phyloP scores from a whole-genome alignment of 2,797 vertebrate species.

The Hozukius guyotensis region DNA sequence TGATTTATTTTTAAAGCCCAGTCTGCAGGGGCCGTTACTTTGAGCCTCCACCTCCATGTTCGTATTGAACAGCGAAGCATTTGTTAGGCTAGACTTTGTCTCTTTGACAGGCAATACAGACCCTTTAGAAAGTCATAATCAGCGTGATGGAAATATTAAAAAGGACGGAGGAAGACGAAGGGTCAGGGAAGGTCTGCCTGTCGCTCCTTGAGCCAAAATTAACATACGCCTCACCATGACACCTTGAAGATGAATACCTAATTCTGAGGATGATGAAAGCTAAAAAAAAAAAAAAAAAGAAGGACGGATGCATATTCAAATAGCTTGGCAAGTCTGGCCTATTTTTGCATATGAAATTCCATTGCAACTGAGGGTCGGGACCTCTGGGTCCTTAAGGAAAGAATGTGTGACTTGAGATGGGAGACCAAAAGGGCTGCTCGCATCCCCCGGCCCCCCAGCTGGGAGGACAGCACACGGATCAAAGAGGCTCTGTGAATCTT shows the following conservation, averaged over 20 bases:
- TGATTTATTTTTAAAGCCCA: constrained; percentile 17
- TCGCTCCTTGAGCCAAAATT: not conserved
- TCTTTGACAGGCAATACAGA: constrained; percentile 8
- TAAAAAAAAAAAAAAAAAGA: constrained; percentile 1
- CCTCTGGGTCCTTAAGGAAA: constrained; percentile 73
- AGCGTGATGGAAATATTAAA: constrained; percentile 20
- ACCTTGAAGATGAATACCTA: constrained; percentile 26
- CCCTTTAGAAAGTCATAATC: constrained; percentile 18
- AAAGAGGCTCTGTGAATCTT: constrained; percentile 69
- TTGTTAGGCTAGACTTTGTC: not conserved
- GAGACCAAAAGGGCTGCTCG: constrained; percentile 54
- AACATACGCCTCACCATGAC: not conserved
- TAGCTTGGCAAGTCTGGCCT: constrained; percentile 45
- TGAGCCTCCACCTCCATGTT: not conserved
- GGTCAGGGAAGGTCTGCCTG: constrained; percentile 1
- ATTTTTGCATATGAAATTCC: constrained; percentile 76
- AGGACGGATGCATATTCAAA: constrained; percentile 38
- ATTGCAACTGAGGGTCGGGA: constrained; percentile 62
- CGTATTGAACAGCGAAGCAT: not conserved
- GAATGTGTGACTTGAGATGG: constrained; percentile 73
- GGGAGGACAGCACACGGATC: constrained; percentile 62
- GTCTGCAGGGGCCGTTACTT: not conserved
- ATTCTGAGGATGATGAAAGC: constrained; percentile 29
- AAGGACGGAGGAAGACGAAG: not conserved
- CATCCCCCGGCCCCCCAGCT: constrained; percentile 63